Conservation (phyloP, 2,113 vertebrate species). For the Erythrolamprus reginae region DNA sequence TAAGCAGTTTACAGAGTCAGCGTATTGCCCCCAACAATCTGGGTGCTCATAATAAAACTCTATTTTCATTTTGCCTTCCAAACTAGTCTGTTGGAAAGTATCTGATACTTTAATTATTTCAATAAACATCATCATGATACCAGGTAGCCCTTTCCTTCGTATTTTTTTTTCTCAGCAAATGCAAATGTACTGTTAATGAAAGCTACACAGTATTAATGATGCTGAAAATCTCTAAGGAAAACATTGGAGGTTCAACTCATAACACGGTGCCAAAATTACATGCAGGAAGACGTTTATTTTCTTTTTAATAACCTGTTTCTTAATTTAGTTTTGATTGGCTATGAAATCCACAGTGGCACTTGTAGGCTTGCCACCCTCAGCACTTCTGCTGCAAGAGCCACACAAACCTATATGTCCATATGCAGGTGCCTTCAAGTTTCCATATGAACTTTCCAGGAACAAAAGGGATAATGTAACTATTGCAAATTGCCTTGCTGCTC, state of each 20-base stretch:
- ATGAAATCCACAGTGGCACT: conserved; percentile 73
- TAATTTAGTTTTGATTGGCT: conserved; percentile 84
- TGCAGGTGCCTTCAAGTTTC: conserved; percentile 52
- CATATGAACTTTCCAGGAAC: conserved; percentile 47
- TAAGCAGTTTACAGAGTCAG: too few species aligned
- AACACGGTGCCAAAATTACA: conserved; percentile 68
- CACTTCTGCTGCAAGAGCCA: conserved; percentile 71
- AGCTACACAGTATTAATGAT: conserved; percentile 65
- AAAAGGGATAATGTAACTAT: conserved; percentile 53
- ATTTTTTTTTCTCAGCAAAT: conserved; percentile 55
- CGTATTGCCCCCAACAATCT: too few species aligned
- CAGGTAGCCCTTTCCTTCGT: conserved; percentile 50
- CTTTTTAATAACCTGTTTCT: conserved; percentile 81
- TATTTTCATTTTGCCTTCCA: conserved; percentile 49
- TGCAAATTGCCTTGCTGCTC: conserved; percentile 42
- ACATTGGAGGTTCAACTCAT: conserved; percentile 66
- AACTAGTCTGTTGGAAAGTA: conserved; percentile 50
- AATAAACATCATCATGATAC: conserved; percentile 60
- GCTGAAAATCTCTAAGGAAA: conserved; percentile 63
- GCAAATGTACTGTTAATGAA: conserved; percentile 68
- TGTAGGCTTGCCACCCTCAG: conserved; percentile 73
- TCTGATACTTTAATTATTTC: conserved; percentile 66
- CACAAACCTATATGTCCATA: conserved; percentile 48
- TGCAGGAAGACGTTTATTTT: conserved; percentile 52
- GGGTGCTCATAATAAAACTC: conserved; percentile 26